Base-by-base conservation (phyloP, 2,113 vertebrate genomes). In the Planiliza haematocheilus region DNA sequence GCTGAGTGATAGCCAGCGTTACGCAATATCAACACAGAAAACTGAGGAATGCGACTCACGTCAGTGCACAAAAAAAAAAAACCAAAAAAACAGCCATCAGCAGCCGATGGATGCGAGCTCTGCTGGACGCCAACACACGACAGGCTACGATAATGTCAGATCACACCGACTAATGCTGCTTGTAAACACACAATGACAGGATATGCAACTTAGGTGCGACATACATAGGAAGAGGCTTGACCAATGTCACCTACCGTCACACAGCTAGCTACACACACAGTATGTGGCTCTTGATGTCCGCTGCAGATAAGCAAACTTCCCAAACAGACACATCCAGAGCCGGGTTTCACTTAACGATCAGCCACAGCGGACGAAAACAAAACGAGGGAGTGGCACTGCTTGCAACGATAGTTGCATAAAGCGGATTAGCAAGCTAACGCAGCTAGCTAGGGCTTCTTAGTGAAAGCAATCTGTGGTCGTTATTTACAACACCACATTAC, bases 21-120 rank as follows among this genome's bases (percentile, higher is more conserved):
- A 93, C 87, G 91, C 92, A 93, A 93, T 85, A 86, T 85, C 90
- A 87, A 91, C 89, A 92, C 88, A 61, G 71, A 83, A 79, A 86
- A 89, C 71, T n/a, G 71, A 90, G 90, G 89, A 93, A 93, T 93
- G 90, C 92, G 85, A 81, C 84, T 86, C 84, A 83, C 84, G 85
- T 77, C 85, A 79, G 75, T 46, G 83, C 62, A 83, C 76, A 71
- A 78, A 77, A 71, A 73, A 30, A 30, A 30, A 30, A 5, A 30
- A 30, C 2, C 3, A 30, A 30, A 30, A 5, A 30, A 30, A 61
- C 42, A 84, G n/a, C 11, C 59, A 68, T 61, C 73, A 45, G 65
- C 45, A 36, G 78, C 72, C 65, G 61, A 72, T 30, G 50, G 68
- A 85, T 56, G 70, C 24, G 65, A 78, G 62, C 78, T 64, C 62